Base-by-base conservation (phyloP, 2,113 vertebrate species). In the Larimichthys crocea region DNA sequence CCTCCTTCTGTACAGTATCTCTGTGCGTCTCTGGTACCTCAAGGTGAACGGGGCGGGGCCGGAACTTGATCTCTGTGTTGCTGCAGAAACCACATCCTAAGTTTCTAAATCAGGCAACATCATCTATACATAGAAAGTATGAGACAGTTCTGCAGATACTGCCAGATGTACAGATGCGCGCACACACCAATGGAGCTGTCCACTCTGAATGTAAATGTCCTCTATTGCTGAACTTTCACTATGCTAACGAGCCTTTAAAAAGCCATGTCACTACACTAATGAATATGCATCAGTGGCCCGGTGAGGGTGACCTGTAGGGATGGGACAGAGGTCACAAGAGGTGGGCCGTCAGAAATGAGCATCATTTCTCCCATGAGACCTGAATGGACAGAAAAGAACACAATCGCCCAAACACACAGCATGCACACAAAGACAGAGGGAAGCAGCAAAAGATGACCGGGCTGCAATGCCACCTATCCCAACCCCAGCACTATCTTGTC, bases 31-130 rank as follows among this genome's bases (percentile, higher is more conserved):
- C 71, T 88, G 67, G 46, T 74, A 72, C 79, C 73, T 93, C 93
- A 94, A 93, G 93, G 93, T 93, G 92, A 94, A 93, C 15, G 19
- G 88, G 88, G 89, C 31, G 80, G 87, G 80, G 84, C 77, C 20
- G 63, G 85, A 93, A 94, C 92, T 62, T 90, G 92, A 94, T 94
- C 92, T 78, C 61, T 50, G 74, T 78, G 84, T 91, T 92, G 85
- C 81, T 86, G 92, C 87, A 92, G 90, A 92, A 94, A 92, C 93
- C 86, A 92, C 92, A 78, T 94, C 93, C 92, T 84, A 89, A 90
- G 83, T 85, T 92, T 92, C 93, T 92, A 94, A 93, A 91, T 92
- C 64, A 89, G 91, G 92, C 86, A 86, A 86, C 86, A 90, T 90
- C 85, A 86, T 91, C 92, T 89, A 91, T 91, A 92, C 85, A 93